A percentile compares a stretch with the other conserved stretches of the same genome.
These are phyloP conservation scores for Austrofundulus limnaeus DNA, from an alignment of 2,113 vertebrate species.

Conservation along the genomic window DNA sequence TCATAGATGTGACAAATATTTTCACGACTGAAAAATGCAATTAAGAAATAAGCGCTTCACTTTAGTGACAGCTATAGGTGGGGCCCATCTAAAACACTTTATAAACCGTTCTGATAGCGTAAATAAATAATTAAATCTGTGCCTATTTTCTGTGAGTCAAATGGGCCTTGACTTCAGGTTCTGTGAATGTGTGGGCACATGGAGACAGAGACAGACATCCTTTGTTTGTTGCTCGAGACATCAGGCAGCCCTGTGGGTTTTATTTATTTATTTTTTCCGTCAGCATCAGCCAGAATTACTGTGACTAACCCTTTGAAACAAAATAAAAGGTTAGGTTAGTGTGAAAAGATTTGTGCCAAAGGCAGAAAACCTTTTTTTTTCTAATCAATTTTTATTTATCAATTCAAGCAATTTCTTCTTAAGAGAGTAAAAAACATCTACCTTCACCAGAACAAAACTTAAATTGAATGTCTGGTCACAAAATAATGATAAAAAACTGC, in stretches of 20 bases:
- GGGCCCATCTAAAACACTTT: slow-evolving; percentile 39
- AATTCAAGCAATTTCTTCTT: slow-evolving; percentile 25
- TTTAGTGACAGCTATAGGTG: slow-evolving; percentile 30
- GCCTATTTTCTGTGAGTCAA: slow-evolving; percentile 40
- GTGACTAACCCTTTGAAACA: slow-evolving; percentile 30
- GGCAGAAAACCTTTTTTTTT: slow-evolving; percentile 16
- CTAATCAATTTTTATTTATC: slow-evolving; percentile 22
- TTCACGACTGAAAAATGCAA: slow-evolving; percentile 16
- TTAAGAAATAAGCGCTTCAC: slow-evolving; percentile 34
- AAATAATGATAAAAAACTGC: background rate
- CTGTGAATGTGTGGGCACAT: slow-evolving; percentile 34
- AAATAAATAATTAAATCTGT: slow-evolving; percentile 9
- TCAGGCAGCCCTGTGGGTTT: slow-evolving; percentile 14
- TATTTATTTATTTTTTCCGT: slow-evolving; percentile 31
- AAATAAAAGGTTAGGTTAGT: background rate
- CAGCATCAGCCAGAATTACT: slow-evolving; percentile 17
- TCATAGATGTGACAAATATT: slow-evolving; percentile 31
- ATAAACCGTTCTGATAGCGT: slow-evolving; percentile 38
- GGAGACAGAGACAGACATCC: slow-evolving; percentile 14
- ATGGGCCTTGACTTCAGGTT: slow-evolving; percentile 37
- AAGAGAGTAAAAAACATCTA: slow-evolving; percentile 8
- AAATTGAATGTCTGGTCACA: background rate
- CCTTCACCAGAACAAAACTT: slow-evolving; percentile 3
- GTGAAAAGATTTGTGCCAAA: slow-evolving; percentile 16
- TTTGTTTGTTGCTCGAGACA: slow-evolving; percentile 36